A percentile compares a stretch with the other conserved stretches of the same genome.
These are phyloP conservation scores for Heloderma charlesbogerti DNA, from an alignment of 2,113 vertebrate genomes.

Conservation along the genomic window DNA sequence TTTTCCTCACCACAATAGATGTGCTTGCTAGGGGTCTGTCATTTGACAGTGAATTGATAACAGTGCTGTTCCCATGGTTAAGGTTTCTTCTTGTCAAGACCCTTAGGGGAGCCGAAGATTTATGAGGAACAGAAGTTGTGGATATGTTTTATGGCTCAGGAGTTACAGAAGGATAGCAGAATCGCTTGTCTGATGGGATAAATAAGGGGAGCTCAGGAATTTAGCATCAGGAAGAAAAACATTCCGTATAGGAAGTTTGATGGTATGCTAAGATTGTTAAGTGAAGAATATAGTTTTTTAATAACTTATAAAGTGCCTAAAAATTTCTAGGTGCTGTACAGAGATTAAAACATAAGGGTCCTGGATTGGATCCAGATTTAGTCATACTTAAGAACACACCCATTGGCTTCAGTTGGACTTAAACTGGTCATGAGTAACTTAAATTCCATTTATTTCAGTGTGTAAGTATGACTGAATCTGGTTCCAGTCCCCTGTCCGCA, in stretches of 20 bases:
- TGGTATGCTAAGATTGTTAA: background rate
- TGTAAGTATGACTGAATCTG: no score
- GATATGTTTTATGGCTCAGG: background rate
- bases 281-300: no score
- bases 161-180: background rate
- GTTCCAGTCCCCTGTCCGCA: background rate
- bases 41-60: background rate
- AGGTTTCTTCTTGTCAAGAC: background rate
- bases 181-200: background rate
- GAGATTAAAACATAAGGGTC: background rate
- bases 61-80: background rate
- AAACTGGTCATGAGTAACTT: no score
- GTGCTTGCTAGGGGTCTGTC: background rate
- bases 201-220: background rate
- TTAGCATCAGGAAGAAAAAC: background rate
- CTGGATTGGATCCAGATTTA: background rate
- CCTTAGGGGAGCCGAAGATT: background rate
- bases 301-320: background rate
- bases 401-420: no score
- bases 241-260: background rate
- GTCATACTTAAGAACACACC: no score
- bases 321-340: background rate
- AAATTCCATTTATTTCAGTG: no score
- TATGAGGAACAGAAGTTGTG: background rate
- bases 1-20: background rate